phyloP scores from a whole-genome alignment of 2,797 vertebrate species.

The Ceryle rudis region DNA sequence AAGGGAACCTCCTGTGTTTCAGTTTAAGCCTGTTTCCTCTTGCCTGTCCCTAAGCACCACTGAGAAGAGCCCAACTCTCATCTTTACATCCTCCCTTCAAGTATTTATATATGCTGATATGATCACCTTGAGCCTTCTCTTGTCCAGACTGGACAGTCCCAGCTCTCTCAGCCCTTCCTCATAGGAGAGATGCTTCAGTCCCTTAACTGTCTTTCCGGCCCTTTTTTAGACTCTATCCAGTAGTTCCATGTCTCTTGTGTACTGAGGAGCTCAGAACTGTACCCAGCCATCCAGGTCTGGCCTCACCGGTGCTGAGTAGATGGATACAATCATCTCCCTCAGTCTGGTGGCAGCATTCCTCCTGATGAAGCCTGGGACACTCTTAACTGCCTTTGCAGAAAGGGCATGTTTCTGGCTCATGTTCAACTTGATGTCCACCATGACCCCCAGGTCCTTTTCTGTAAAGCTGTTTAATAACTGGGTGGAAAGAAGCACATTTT shows the following conservation, averaged over 20 bases:
- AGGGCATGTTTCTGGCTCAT: fast-evolving
- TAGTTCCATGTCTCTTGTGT: neutral
- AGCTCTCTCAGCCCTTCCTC: neutral
- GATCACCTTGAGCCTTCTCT: neutral
- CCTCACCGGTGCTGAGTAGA: neutral
- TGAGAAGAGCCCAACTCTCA: neutral
- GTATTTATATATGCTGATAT: neutral
- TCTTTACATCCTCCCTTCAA: neutral
- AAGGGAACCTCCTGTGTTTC: neutral
- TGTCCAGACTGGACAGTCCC: neutral
- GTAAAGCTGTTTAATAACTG: neutral
- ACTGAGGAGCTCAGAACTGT: neutral
- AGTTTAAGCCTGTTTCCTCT: neutral
- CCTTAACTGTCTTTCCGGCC: neutral
- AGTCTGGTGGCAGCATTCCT: neutral
- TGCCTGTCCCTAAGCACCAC: neutral
- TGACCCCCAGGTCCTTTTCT: neutral
- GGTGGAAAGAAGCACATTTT: neutral
- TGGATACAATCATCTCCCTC: neutral
- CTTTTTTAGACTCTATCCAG: neutral
- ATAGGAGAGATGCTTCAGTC: neutral
- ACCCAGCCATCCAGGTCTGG: neutral
- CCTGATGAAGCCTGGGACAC: neutral
- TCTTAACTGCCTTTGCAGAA: neutral
- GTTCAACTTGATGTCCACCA: neutral